Evolutionary conservation across 2,797 vertebrate genomes (phyloP).

Genomic region (Sciurus vulgaris): DNA sequence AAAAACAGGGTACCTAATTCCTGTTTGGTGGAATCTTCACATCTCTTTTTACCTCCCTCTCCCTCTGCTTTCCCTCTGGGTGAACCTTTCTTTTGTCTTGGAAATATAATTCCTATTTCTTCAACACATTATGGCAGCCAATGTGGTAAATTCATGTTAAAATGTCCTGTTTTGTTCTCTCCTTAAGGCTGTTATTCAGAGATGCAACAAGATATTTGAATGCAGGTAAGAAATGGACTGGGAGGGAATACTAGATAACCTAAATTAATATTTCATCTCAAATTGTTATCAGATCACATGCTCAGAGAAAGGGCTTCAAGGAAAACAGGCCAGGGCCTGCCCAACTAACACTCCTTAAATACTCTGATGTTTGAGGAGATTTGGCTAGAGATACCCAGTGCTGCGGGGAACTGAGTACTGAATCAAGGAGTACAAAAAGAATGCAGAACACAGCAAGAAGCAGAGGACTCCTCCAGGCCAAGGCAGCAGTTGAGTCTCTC

Average conservation of each 20-base stretch:
- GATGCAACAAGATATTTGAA: not conserved
- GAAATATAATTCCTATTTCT: not conserved
- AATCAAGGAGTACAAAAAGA: not conserved
- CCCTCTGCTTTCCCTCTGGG: not conserved
- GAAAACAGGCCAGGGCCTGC: not conserved
- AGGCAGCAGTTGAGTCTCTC: not conserved
- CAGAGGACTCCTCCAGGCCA: not conserved
- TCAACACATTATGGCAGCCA: not conserved
- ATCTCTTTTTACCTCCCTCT: not conserved
- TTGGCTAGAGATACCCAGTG: not conserved
- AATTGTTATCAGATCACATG: not conserved
- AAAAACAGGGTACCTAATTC: not conserved
- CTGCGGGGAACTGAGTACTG: not conserved
- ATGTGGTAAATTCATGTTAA: not conserved
- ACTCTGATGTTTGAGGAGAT: not conserved
- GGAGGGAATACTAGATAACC: not conserved
- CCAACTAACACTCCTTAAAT: not conserved
- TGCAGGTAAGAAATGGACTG: not conserved
- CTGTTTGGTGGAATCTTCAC: not conserved
- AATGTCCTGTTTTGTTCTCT: not conserved
- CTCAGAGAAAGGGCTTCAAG: not conserved
- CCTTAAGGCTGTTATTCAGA: not conserved
- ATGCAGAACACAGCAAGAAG: not conserved
- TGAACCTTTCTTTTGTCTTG: not conserved
- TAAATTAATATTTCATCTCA: conserved; percentile 4